Evolutionary conservation across 2,888 invertebrate genomes (phyloP).

Genomic region (Andricus curvator): DNA sequence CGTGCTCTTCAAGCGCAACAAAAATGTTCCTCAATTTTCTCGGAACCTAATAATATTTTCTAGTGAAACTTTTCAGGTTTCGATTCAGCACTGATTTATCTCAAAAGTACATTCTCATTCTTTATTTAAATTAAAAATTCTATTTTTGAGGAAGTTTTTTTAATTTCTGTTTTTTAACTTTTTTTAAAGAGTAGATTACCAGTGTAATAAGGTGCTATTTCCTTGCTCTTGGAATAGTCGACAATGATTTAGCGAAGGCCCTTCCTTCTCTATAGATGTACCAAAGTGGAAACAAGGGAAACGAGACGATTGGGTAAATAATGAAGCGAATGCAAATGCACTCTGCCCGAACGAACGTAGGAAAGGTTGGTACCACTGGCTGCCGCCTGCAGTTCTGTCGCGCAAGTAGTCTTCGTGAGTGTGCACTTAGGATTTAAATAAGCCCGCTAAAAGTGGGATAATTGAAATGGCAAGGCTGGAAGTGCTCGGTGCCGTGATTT

Average conservation of each 20-base stretch:
- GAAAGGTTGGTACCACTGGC: constrained; percentile 56
- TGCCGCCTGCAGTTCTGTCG: constrained; percentile 53
- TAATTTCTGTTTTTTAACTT: background rate
- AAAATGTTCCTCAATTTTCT: too few relatives aligned
- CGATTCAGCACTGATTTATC: too few relatives aligned
- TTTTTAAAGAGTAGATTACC: constrained; percentile 3
- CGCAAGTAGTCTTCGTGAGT: constrained; percentile 57
- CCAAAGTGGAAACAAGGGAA: constrained; percentile 60
- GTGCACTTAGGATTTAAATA: constrained; percentile 73
- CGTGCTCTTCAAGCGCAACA: too few relatives aligned
- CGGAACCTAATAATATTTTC: too few relatives aligned
- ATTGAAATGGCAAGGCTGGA: constrained; percentile 66
- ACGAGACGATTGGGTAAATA: constrained; percentile 69
- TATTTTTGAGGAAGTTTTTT: background rate
- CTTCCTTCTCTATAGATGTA: constrained; percentile 49
- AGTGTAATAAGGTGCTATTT: constrained; percentile 21
- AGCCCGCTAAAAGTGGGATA: constrained; percentile 72
- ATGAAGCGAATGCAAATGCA: constrained; percentile 70
- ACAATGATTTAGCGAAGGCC: constrained; percentile 27
- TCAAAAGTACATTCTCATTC: too few relatives aligned
- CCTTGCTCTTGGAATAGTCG: constrained; percentile 24
- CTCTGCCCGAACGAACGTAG: constrained; percentile 60
- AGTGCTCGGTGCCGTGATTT: constrained; percentile 53
- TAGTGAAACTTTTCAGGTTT: too few relatives aligned
- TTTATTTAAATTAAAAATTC: too few relatives aligned